These are phyloP conservation scores for Lithobates sylvaticus DNA, from an alignment of 2,797 vertebrate genomes.

Conservation along the genomic window DNA sequence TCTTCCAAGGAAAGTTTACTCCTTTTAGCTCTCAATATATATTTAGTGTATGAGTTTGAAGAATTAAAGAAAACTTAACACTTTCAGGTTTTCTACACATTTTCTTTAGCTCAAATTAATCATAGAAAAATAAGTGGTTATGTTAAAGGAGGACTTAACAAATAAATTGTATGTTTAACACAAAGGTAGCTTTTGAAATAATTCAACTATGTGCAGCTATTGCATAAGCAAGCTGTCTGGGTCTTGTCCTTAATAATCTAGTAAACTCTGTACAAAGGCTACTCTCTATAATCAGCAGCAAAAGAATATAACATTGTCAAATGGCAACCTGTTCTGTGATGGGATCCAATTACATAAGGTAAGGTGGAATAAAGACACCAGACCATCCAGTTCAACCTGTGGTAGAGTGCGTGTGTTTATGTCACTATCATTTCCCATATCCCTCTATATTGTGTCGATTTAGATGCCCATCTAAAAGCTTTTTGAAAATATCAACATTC, in stretches of 20 bases:
- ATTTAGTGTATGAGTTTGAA: neutral
- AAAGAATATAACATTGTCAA: too few relatives aligned
- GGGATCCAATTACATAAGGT: too few relatives aligned
- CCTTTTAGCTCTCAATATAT: neutral
- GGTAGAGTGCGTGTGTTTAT: too few relatives aligned
- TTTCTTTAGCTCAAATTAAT: neutral
- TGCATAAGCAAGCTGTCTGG: constrained; percentile 21
- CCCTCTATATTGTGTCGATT: too few relatives aligned
- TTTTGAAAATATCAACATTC: too few relatives aligned
- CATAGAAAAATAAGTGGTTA: neutral
- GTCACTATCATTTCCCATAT: too few relatives aligned
- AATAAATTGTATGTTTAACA: neutral
- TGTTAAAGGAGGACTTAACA: neutral
- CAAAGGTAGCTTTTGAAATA: neutral
- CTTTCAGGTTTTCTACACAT: neutral
- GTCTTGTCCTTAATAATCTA: neutral
- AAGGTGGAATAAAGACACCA: too few relatives aligned
- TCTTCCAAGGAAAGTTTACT: constrained; percentile 4
- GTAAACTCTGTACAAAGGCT: neutral
- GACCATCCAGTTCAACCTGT: too few relatives aligned
- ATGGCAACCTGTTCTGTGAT: too few relatives aligned
- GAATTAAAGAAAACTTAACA: neutral
- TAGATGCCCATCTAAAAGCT: too few relatives aligned
- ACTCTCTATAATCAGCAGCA: neutral
- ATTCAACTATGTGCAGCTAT: neutral